Percentiles rank a stretch among this genome's conserved stretches.
Conservation (phyloP, 2,797 vertebrate species). For the Champsocephalus esox region DNA sequence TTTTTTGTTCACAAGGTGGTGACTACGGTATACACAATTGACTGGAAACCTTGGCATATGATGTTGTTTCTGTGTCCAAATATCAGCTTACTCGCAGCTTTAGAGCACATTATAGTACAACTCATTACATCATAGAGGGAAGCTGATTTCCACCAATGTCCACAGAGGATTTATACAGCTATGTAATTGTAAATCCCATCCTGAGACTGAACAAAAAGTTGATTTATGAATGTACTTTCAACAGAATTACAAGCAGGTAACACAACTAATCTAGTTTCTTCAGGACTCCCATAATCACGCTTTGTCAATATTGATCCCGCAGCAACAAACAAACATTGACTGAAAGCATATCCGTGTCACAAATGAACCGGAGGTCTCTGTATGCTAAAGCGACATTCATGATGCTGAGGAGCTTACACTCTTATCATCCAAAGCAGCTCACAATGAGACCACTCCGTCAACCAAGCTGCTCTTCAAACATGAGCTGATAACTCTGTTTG, state of each 20-base stretch:
- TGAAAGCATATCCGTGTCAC: conserved; percentile 55
- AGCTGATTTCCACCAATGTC: conserved; percentile 42
- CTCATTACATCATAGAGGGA: conserved; percentile 25
- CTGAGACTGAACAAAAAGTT: conserved; percentile 9
- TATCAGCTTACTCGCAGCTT: conserved; percentile 36
- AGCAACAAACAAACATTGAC: conserved; percentile 63
- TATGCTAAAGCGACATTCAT: conserved; percentile 24
- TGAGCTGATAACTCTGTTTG: conserved; percentile 77
- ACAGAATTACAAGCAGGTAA: conserved; percentile 52
- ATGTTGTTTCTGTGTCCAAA: conserved; percentile 36
- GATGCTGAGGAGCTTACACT: conserved; percentile 40
- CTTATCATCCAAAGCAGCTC: conserved; percentile 65
- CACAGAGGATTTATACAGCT: conserved; percentile 9
- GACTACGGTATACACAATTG: conserved; percentile 5
- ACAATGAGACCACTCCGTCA: conserved; percentile 68
- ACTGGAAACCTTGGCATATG: conserved; percentile 14
- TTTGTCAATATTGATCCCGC: conserved; percentile 62
- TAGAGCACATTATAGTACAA: conserved; percentile 21
- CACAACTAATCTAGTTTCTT: conserved; percentile 42
- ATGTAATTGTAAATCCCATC: conserved; percentile 34
- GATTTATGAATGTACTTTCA: conserved; percentile 40
- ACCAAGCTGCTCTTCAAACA: conserved; percentile 76
- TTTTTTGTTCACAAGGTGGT: conserved; percentile 46
- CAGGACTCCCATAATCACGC: conserved; percentile 37
- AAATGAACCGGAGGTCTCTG: conserved; percentile 61